A percentile compares a stretch with the other conserved stretches of the same genome.
Evolutionary conservation across 2,888 invertebrate species (phyloP).

Genomic region (Ypsolopha scabrella): DNA sequence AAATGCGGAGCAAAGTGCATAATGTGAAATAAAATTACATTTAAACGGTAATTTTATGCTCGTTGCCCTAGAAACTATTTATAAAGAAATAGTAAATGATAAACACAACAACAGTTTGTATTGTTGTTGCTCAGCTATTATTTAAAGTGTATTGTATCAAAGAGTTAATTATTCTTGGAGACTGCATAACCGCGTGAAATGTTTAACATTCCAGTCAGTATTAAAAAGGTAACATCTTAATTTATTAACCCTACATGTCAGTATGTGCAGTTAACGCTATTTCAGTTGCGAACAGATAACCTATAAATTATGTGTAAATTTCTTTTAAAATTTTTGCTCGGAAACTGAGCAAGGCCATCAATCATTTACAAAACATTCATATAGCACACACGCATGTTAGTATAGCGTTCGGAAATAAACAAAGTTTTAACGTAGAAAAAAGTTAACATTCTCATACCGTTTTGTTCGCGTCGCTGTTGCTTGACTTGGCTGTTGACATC

Average conservation of each 20-base stretch:
- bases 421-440: conserved; percentile 2
- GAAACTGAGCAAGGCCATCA: not conserved
- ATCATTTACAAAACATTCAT: not conserved
- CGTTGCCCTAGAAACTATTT: too few relatives aligned
- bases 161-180: too few relatives aligned
- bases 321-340: not conserved
- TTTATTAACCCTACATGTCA: not conserved
- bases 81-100: too few relatives aligned
- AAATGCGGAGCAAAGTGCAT: too few relatives aligned
- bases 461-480: conserved; percentile 43
- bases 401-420: not conserved
- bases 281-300: conserved; percentile 1
- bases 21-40: too few relatives aligned
- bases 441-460: not conserved
- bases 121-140: too few relatives aligned
- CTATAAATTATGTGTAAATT: conserved; percentile 1
- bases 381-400: not conserved
- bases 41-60: too few relatives aligned
- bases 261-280: not conserved
- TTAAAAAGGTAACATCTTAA: not conserved
- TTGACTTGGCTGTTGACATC: conserved; percentile 59
- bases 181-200: too few relatives aligned
- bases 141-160: too few relatives aligned
- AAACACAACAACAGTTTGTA: too few relatives aligned
- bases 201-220: too few relatives aligned